These are phyloP conservation scores for Aleiodes sp. DNA, from an alignment of 1,140 invertebrate genomes.

Conservation along the genomic window DNA sequence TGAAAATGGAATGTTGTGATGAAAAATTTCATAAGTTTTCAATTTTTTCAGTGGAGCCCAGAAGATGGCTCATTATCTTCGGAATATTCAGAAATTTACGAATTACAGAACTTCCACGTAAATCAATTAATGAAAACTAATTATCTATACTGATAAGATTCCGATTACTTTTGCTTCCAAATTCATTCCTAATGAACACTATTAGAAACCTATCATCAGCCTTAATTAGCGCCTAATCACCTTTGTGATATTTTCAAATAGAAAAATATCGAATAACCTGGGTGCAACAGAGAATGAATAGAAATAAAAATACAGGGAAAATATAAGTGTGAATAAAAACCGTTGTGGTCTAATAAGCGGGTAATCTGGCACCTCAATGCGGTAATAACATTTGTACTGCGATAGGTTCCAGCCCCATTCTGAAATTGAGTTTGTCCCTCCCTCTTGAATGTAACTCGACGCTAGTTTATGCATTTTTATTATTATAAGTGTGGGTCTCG, in stretches of 20 bases:
- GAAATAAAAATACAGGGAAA: neutral
- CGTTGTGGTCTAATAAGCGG: constrained; percentile 41
- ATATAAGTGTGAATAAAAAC: constrained; percentile 22
- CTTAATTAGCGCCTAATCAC: neutral
- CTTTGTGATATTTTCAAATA: neutral
- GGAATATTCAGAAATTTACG: too few relatives aligned
- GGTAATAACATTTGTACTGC: constrained; percentile 26
- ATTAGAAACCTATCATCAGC: neutral
- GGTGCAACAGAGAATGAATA: neutral
- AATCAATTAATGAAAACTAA: too few relatives aligned
- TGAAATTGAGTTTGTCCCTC: constrained; percentile 25
- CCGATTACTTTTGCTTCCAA: too few relatives aligned
- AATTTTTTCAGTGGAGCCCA: too few relatives aligned
- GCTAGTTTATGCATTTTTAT: neutral
- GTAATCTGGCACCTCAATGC: constrained; percentile 37
- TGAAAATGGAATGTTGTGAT: too few relatives aligned
- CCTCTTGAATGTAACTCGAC: constrained; percentile 1
- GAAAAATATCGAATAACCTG: too few relatives aligned
- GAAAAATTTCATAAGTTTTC: too few relatives aligned
- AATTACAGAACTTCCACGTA: too few relatives aligned
- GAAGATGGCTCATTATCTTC: too few relatives aligned
- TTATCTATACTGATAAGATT: too few relatives aligned
- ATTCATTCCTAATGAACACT: too few relatives aligned
- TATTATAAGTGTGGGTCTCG: neutral
- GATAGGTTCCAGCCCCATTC: constrained; percentile 1